phyloP scores from a whole-genome alignment of 2,113 vertebrate species.

The Mus pahari region DNA sequence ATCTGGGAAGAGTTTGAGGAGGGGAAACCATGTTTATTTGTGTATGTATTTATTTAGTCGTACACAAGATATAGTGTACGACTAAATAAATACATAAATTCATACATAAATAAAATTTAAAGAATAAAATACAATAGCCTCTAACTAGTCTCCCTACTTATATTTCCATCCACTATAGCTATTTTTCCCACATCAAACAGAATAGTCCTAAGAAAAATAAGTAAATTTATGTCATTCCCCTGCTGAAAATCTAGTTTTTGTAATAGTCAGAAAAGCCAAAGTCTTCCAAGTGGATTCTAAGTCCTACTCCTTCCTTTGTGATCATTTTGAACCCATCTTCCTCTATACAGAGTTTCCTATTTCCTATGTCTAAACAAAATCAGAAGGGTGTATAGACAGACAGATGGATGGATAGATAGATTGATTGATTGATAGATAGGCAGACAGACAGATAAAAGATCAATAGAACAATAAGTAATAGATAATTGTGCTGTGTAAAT shows the following conservation, averaged over 20 bases:
- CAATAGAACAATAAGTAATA: not conserved
- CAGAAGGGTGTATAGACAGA: not conserved
- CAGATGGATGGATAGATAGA: not conserved
- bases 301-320: not conserved
- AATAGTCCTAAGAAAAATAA: constrained; percentile 28
- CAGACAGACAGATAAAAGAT: not conserved
- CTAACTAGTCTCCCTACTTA: not conserved
- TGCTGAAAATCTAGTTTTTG: constrained; percentile 4
- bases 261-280: constrained; percentile 10
- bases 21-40: not conserved
- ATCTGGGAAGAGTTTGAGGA: not conserved
- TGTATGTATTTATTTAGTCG: too few relatives aligned
- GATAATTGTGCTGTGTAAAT: not conserved
- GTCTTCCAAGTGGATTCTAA: not conserved
- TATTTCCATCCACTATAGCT: not conserved
- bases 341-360: constrained; percentile 10
- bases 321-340: not conserved
- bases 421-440: not conserved
- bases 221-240: not conserved
- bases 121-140: not conserved
- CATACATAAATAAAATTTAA: not conserved
- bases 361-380: not conserved
- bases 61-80: not conserved
- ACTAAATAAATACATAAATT: not conserved
- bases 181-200: not conserved